These are phyloP conservation scores for Cacoxenus indagator DNA, from an alignment of 2,888 invertebrate genomes.

Conservation along the genomic window DNA sequence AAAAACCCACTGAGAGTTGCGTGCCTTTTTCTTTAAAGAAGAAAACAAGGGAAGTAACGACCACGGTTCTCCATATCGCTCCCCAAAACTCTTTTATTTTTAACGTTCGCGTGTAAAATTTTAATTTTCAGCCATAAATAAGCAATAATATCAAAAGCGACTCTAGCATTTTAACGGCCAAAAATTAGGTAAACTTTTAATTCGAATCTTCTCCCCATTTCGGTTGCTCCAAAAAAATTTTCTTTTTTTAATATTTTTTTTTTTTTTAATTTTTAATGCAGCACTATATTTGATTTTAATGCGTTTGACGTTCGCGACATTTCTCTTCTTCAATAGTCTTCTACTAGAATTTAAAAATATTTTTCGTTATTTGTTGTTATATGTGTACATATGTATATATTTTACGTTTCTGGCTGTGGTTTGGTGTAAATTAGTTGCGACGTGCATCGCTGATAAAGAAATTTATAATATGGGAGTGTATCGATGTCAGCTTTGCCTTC, in stretches of 20 bases:
- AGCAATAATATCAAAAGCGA: neutral
- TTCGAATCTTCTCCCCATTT: neutral
- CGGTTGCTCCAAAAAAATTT: neutral
- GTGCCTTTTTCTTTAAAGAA: too few species aligned
- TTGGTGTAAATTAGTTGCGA: conserved; percentile 50
- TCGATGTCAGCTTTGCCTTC: neutral
- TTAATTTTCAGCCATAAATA: conserved; percentile 5
- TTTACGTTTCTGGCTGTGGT: too few species aligned
- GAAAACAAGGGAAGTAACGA: too few species aligned
- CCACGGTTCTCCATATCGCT: too few species aligned
- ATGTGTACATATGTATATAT: too few species aligned
- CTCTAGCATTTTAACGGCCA: neutral
- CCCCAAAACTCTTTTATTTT: neutral
- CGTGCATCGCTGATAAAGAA: conserved; percentile 50
- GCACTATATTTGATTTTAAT: neutral
- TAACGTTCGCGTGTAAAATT: neutral
- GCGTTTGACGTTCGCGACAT: conserved; percentile 1
- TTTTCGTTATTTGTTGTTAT: conserved; percentile 32
- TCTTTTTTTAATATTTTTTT: neutral
- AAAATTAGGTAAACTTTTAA: conserved; percentile 3
- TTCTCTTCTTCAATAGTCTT: conserved; percentile 2
- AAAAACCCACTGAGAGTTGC: too few species aligned
- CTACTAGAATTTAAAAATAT: conserved; percentile 22
- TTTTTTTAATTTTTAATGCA: neutral
- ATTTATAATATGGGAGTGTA: conserved; percentile 20